phyloP scores from a whole-genome alignment of 2,888 invertebrate species.

The Eubasilissa splendida region DNA sequence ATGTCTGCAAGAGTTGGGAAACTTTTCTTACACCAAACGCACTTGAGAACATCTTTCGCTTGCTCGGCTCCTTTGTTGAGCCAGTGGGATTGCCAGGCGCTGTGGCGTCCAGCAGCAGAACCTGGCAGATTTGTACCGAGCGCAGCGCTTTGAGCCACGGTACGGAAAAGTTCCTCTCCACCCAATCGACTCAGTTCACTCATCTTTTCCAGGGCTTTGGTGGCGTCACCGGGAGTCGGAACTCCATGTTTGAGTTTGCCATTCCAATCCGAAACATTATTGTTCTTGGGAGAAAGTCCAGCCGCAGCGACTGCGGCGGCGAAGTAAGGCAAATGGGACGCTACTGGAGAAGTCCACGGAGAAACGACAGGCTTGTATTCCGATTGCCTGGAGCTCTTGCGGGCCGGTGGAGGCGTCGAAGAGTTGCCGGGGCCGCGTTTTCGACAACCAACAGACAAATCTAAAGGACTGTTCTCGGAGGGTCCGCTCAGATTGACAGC shows the following conservation, averaged over 20 bases:
- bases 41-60: slow-evolving; percentile 96
- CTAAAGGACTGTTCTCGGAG: slow-evolving; percentile 82
- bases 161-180: slow-evolving; percentile 83
- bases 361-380: slow-evolving; percentile 82
- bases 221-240: slow-evolving; percentile 84
- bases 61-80: slow-evolving; percentile 95
- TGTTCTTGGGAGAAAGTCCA: slow-evolving; percentile 82
- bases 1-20: slow-evolving; percentile 95
- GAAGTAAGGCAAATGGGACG: slow-evolving; percentile 86
- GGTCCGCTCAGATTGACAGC: slow-evolving; percentile 82
- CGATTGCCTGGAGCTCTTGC: slow-evolving; percentile 78
- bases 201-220: slow-evolving; percentile 93
- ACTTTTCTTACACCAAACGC: slow-evolving; percentile 98
- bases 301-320: slow-evolving; percentile 85
- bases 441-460: slow-evolving; percentile 83
- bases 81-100: slow-evolving; percentile 99
- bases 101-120: slow-evolving; percentile 81
- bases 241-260: slow-evolving; percentile 82
- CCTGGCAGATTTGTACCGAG: slow-evolving; percentile 70
- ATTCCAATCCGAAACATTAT: slow-evolving; percentile 79
- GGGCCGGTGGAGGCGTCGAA: slow-evolving; percentile 75
- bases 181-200: slow-evolving; percentile 90
- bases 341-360: slow-evolving; percentile 86
- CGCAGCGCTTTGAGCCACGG: slow-evolving; percentile 73
- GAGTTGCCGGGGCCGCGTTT: slow-evolving; percentile 80